Base-by-base conservation (phyloP, 2,888 invertebrate genomes). In the Chouioia cunea region DNA sequence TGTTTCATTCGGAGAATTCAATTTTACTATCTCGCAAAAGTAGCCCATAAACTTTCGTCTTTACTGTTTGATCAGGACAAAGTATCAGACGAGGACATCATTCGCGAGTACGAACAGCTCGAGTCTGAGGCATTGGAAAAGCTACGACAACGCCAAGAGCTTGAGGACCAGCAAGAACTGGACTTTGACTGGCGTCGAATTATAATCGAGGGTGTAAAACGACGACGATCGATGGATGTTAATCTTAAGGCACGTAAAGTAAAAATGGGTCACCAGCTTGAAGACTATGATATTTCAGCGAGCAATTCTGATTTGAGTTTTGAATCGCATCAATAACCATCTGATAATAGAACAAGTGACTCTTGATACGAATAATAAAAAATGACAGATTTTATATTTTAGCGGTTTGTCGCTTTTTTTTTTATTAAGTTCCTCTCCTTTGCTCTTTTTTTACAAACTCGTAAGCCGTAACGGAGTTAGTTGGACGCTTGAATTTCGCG, bases 101-200 rank as follows among this genome's bases (percentile, higher is more conserved):
- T 83, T n/a, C 69, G 76, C 52, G 75, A 81, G 15, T 83, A 79
- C 66, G 69, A 76, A 65, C 74, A 78, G 57, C 76, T 78, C 6
- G 75, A 80, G 57, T 53, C 74, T 2, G 80, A 81, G 47, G 86
- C 88, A 0, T 67, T 83, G 1, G 83, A 78, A 44, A 87, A 83
- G 53, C 87, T 91, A 0, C 79, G 81, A 23, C 83, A 86, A 0
- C 86, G 36, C 12, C 36, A 36, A 36, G 10, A 36, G 36, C 36
- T 36, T 12, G 36, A 36, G 10, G 36, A 89, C 83, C 88, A 87
- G 0, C 89, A 87, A 76, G 82, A 83, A 27, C 86, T 87, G 23
- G 77, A 82, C 2, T 91, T 91, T 78, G 85, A 87, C 74, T 91
- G 91, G 91, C 87, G 87, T 16, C 83, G 85, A 15, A 87, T 90